Conservation (phyloP, 2,797 vertebrate species). For the Squalus acanthias region DNA sequence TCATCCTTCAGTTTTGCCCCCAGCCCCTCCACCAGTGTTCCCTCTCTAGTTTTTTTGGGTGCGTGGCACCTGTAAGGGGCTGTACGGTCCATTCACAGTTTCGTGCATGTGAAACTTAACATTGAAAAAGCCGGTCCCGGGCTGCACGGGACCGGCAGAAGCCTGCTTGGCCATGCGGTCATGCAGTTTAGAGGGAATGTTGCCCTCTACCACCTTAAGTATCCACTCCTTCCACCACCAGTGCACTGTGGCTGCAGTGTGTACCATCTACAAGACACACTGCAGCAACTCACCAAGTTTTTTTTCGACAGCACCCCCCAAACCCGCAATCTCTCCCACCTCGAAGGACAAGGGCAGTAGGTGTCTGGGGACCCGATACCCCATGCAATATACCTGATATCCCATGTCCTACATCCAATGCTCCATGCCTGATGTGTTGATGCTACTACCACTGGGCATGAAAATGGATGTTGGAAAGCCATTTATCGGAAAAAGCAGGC, state of each 20-base stretch:
- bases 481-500: not conserved
- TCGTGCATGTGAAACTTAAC: too few species aligned
- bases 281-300: not conserved
- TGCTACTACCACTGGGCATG: constrained; percentile 37
- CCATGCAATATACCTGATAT: constrained; percentile 33
- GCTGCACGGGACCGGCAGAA: too few species aligned
- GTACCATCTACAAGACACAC: not conserved
- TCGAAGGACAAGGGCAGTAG: not conserved
- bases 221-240: not conserved
- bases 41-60: too few species aligned
- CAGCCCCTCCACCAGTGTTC: too few species aligned
- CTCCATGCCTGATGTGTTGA: not conserved
- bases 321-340: not conserved
- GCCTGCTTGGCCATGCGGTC: too few species aligned
- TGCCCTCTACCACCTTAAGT: too few species aligned
- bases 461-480: not conserved
- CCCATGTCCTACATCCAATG: constrained; percentile 37
- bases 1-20: not conserved
- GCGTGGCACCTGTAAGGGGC: too few species aligned
- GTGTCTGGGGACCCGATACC: constrained; percentile 27
- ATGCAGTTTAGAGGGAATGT: too few species aligned
- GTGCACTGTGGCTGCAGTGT: not conserved
- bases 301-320: not conserved
- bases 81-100: too few species aligned
- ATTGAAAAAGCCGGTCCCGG: too few species aligned